Evolutionary conservation across 2,113 vertebrate species (phyloP).

Genomic region (Gasterosteus aculeatus): DNA sequence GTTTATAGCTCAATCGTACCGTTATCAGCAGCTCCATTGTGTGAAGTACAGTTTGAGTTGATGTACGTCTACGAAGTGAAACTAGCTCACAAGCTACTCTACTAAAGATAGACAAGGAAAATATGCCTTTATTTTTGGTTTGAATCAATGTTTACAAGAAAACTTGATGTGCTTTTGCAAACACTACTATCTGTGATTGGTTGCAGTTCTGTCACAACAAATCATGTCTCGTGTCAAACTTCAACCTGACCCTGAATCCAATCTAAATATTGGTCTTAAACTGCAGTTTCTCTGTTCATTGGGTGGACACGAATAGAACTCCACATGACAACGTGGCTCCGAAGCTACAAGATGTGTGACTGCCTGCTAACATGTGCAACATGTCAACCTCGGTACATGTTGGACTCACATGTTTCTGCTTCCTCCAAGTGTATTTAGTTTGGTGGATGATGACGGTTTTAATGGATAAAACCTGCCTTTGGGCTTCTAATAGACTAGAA

Average conservation of each 20-base stretch:
- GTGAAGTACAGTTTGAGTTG: constrained; percentile 24
- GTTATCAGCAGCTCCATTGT: constrained; percentile 67
- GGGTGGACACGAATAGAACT: neutral
- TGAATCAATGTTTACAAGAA: neutral
- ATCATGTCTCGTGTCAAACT: neutral
- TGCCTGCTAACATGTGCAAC: neutral
- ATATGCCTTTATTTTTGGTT: neutral
- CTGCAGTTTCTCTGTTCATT: neutral
- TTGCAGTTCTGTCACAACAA: neutral
- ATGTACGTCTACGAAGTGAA: constrained; percentile 5
- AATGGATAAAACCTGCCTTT: neutral
- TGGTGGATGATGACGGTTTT: neutral
- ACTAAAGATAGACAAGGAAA: constrained; percentile 5
- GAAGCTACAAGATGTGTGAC: neutral
- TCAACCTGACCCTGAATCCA: neutral
- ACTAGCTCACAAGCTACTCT: constrained; percentile 14
- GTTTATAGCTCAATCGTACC: constrained; percentile 60
- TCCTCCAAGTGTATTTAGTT: neutral
- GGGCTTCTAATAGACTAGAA: neutral
- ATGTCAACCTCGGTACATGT: neutral
- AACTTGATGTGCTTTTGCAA: neutral
- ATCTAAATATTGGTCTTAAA: neutral
- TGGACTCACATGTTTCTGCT: neutral
- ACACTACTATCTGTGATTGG: neutral
- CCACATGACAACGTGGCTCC: neutral